phyloP scores from a whole-genome alignment of 2,113 vertebrate species.

The Bubalus kerabau region DNA sequence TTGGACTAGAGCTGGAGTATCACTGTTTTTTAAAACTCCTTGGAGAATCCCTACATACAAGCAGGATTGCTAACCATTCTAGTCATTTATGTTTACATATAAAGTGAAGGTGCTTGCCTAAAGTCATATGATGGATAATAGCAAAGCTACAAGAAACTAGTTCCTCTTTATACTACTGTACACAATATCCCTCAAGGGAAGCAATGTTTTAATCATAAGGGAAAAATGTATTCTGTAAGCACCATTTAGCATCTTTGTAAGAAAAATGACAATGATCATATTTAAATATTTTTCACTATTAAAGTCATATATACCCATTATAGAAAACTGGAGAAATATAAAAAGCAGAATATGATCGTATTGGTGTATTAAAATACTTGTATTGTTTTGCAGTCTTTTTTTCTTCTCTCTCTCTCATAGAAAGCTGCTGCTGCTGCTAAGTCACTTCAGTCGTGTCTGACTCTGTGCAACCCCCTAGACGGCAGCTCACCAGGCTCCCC shows the following conservation, averaged over 20 bases:
- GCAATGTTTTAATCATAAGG: background rate
- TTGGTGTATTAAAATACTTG: background rate
- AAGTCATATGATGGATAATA: background rate
- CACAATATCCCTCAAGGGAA: background rate
- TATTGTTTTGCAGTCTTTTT: background rate
- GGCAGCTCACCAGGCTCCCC: too few species aligned
- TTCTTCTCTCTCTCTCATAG: background rate
- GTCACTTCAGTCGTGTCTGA: too few species aligned
- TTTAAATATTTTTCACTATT: background rate
- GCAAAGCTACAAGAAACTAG: background rate
- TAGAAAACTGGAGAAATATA: background rate
- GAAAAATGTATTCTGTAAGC: background rate
- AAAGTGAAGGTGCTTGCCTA: background rate
- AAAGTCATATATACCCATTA: background rate
- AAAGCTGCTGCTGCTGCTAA: background rate
- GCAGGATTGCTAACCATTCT: background rate
- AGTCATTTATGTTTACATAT: background rate
- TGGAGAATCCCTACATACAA: background rate
- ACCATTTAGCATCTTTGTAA: background rate
- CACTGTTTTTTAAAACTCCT: background rate
- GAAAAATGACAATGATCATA: background rate
- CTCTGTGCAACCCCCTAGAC: too few species aligned
- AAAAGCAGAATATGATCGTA: background rate
- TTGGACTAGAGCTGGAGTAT: background rate
- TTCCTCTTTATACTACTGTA: background rate